Base-by-base conservation (phyloP, 2,113 vertebrate genomes). In the Phyllostomus hastatus region DNA sequence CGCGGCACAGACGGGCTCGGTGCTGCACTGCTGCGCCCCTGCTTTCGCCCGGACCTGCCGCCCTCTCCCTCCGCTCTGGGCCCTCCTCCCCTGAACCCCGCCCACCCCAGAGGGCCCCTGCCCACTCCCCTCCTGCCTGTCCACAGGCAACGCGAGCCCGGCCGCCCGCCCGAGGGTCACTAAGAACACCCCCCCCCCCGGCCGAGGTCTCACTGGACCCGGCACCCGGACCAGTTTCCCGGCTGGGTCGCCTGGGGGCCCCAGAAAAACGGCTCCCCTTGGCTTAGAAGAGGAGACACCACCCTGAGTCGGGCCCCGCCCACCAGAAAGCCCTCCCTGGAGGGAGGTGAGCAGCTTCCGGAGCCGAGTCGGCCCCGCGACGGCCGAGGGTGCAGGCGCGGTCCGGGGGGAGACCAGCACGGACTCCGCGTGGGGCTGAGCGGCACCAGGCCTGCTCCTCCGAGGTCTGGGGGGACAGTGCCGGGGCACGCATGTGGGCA, bases 311-410 rank as follows among this genome's bases (percentile, higher is more conserved):
- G 46, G 46, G 38, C 20, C 14, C 24, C 85, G 54, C 38, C 87
- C 57, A 73, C 52, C 69, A 95, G 26, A 64, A 64, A 50, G 9
- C 69, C 82, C 85, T 26, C 70, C 14, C 31, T 20, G 54, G 41
- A 73, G 91, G 67, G 82, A 96, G 35, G 38, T 79, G 72, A 6
- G 52, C 73, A 28, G 61, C 67, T 86, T 94, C 78, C 73, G 46
- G 90, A 22, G 52, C 19, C 20, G 52, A 54, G 52, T 54, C 6
- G 52, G 52, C 52, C 52, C 17, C 48, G 1, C 10, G 20, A 19
- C 52, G 52, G 52, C 52, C 6, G 52, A 20, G 52, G 19, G 52
- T 19, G 19, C 52, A 8, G 52, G 20, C 19, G 1, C 52, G 6
- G 6, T 54, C 17, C 19, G 19, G 0, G 7, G 2, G 19, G 10